Conservation (phyloP, 1,140 invertebrate species). For the Nymphalis io region DNA sequence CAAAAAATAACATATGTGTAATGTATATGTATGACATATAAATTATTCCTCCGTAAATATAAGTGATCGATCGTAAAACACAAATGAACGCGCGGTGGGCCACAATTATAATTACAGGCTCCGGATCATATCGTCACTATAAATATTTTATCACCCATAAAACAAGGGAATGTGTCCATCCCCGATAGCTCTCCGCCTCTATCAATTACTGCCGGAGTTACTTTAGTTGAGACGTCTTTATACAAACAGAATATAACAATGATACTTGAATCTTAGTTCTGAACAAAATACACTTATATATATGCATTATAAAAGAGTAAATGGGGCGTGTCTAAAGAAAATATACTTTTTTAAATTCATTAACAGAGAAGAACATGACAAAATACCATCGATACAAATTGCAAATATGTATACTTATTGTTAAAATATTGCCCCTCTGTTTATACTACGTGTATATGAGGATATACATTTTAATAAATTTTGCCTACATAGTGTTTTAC, state of each 20-base stretch:
- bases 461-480: no score
- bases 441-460: no score
- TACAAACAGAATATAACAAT: not conserved
- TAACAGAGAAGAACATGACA: no score
- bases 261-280: not conserved
- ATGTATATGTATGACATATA: not conserved
- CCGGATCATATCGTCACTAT: constrained; percentile 55
- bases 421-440: no score
- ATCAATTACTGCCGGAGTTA: constrained; percentile 11
- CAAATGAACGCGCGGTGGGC: constrained; percentile 63
- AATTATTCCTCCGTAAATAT: constrained; percentile 42
- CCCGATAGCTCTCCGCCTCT: not conserved
- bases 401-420: no score
- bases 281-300: not conserved
- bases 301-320: no score
- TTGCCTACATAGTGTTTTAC: no score
- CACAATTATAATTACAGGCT: constrained; percentile 61
- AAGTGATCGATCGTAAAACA: constrained; percentile 47
- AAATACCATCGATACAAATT: no score
- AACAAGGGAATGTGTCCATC: constrained; percentile 48
- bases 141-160: constrained; percentile 67
- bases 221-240: not conserved
- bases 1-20: no score
- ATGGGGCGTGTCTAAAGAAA: no score
- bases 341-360: no score